phyloP scores from a whole-genome alignment of 2,113 vertebrate genomes.

The Tor tambroides region DNA sequence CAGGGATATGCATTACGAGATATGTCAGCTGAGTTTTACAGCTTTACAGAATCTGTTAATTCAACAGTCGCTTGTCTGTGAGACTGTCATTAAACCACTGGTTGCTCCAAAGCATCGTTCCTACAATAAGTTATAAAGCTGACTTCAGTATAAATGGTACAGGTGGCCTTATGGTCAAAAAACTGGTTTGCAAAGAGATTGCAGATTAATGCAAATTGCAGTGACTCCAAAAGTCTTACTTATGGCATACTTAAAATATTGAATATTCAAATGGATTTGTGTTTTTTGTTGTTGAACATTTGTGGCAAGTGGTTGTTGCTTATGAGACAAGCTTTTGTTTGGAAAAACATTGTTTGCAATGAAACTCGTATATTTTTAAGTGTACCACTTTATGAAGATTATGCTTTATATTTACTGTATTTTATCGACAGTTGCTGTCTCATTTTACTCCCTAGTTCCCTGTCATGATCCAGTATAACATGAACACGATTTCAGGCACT shows the following conservation, averaged over 20 bases:
- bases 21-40: constrained; percentile 22
- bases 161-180: neutral
- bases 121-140: neutral
- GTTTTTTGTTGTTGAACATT: neutral
- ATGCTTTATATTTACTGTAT: neutral
- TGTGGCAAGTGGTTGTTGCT: neutral
- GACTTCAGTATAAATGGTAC: neutral
- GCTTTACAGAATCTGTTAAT: constrained; percentile 30
- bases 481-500: too few relatives aligned
- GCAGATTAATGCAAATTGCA: neutral
- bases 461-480: too few relatives aligned
- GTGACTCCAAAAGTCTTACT: neutral
- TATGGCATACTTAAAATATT: neutral
- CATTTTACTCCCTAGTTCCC: too few relatives aligned
- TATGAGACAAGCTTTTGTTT: too few relatives aligned
- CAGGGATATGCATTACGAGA: neutral
- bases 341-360: neutral
- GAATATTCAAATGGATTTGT: neutral
- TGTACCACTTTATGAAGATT: neutral
- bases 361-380: neutral
- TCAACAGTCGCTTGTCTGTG: neutral
- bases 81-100: neutral
- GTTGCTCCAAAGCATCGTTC: neutral
- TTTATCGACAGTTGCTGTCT: neutral
- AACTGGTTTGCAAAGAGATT: neutral